Percentiles rank a stretch among this genome's conserved stretches.
Evolutionary conservation across 2,113 vertebrate species (phyloP).

Genomic region (Chitala chitala): DNA sequence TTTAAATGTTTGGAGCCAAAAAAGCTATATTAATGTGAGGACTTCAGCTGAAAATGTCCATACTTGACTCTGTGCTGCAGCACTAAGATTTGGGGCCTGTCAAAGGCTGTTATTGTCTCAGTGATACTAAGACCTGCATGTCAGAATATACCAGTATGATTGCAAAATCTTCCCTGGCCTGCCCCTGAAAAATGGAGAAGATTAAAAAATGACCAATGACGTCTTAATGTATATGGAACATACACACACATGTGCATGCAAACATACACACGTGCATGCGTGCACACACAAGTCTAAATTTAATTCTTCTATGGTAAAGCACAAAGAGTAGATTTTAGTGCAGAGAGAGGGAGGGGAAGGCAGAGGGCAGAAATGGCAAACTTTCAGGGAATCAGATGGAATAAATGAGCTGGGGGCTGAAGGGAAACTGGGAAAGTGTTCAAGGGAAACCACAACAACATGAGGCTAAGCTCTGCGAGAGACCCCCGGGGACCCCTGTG

Average conservation of each 20-base stretch:
- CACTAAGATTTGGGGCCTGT: neutral
- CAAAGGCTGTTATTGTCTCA: neutral
- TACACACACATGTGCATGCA: neutral
- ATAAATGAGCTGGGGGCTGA: constrained; percentile 2
- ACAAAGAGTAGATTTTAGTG: neutral
- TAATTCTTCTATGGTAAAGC: neutral
- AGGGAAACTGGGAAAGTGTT: constrained; percentile 13
- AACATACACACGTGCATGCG: neutral
- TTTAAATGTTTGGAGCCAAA: too few species aligned
- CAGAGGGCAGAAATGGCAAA: neutral
- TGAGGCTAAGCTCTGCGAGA: constrained; percentile 6
- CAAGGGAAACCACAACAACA: constrained; percentile 10
- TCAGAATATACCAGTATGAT: neutral
- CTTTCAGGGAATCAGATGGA: constrained; percentile 12
- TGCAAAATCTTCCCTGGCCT: too few species aligned
- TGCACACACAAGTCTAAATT: neutral
- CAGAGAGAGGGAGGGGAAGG: neutral
- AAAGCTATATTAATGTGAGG: neutral
- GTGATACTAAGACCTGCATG: neutral
- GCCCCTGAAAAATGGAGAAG: neutral
- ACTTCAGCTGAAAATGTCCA: neutral
- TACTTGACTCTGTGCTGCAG: neutral
- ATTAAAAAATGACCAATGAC: neutral
- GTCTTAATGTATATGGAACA: neutral
- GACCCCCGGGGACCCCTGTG: constrained; percentile 7